These are phyloP conservation scores for Monochamus alternatus DNA, from an alignment of 2,888 invertebrate species.

Conservation along the genomic window DNA sequence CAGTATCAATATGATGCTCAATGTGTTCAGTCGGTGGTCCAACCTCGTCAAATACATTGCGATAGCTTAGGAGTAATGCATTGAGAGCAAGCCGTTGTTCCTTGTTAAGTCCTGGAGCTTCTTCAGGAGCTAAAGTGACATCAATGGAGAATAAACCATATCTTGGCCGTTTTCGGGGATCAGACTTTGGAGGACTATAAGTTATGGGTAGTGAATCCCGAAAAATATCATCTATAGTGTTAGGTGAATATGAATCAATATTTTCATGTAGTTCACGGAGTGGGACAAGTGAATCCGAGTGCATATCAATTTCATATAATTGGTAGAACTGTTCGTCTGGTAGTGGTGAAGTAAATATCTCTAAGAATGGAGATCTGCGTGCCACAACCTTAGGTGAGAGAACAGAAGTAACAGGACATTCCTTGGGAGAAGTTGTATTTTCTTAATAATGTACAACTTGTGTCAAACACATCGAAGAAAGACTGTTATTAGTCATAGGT, in stretches of 20 bases:
- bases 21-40: slow-evolving; percentile 38
- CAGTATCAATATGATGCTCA: slow-evolving; percentile 39
- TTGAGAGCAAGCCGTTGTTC: slow-evolving; percentile 19
- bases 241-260: slow-evolving; percentile 21
- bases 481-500: not conserved
- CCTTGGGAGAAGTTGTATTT: too few relatives aligned
- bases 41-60: slow-evolving; percentile 27
- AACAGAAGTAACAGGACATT: too few relatives aligned
- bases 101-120: slow-evolving; percentile 25
- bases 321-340: slow-evolving; percentile 9
- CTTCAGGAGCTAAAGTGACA: slow-evolving; percentile 17
- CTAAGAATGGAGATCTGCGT: slow-evolving; percentile 32
- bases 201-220: slow-evolving; percentile 24
- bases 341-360: slow-evolving; percentile 30
- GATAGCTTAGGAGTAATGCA: slow-evolving; percentile 9
- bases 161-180: slow-evolving; percentile 4
- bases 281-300: not conserved
- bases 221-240: slow-evolving; percentile 34
- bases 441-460: not conserved
- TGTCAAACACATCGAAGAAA: not conserved
- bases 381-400: too few relatives aligned
- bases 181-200: too few relatives aligned
- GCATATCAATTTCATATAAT: not conserved
- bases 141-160: slow-evolving; percentile 19
- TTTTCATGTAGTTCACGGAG: not conserved